Percentiles rank a stretch among this genome's conserved stretches.
phyloP scores from a whole-genome alignment of 1,140 invertebrate genomes.

The Cotesia chilonis region DNA sequence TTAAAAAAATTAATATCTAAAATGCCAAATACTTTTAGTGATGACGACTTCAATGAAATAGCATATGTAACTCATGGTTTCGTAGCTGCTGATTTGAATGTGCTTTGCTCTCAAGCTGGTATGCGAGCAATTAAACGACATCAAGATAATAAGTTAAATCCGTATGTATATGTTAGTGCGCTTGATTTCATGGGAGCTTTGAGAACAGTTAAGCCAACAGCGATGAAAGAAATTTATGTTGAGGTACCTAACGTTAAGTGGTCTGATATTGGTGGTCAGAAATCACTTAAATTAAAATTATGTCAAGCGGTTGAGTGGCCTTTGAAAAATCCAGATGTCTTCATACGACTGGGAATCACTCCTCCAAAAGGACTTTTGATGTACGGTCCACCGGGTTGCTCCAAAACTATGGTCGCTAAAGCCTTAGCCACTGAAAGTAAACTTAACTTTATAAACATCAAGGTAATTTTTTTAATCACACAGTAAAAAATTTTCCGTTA shows the following conservation, averaged over 20 bases:
- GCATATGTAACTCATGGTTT: conserved; percentile 83
- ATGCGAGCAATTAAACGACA: conserved; percentile 66
- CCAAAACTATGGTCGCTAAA: conserved; percentile 96
- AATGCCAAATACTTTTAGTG: conserved; percentile 68
- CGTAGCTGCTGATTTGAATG: conserved; percentile 86
- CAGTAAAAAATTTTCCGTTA: conserved; percentile 6
- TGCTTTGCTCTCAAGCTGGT: conserved; percentile 77
- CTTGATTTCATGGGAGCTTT: conserved; percentile 74
- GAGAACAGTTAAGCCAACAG: conserved; percentile 80
- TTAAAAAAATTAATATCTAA: conserved; percentile 70
- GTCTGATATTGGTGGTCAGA: conserved; percentile 93
- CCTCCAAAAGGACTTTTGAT: conserved; percentile 94
- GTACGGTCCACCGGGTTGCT: conserved; percentile 98
- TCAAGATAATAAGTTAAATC: conserved; percentile 27
- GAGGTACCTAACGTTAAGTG: conserved; percentile 87
- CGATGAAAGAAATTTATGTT: conserved; percentile 88
- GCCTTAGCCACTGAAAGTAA: conserved; percentile 95
- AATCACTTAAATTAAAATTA: conserved; percentile 86
- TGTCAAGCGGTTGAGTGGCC: conserved; percentile 94
- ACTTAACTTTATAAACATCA: conserved; percentile 90
- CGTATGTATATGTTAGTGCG: conserved; percentile 44
- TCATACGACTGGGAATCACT: conserved; percentile 87
- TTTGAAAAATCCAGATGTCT: conserved; percentile 87
- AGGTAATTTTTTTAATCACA: conserved; percentile 64
- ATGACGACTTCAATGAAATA: conserved; percentile 70